Percentiles rank a stretch among this genome's conserved stretches.
phyloP scores from a whole-genome alignment of 2,113 vertebrate species.

The Hoplias malabaricus region DNA sequence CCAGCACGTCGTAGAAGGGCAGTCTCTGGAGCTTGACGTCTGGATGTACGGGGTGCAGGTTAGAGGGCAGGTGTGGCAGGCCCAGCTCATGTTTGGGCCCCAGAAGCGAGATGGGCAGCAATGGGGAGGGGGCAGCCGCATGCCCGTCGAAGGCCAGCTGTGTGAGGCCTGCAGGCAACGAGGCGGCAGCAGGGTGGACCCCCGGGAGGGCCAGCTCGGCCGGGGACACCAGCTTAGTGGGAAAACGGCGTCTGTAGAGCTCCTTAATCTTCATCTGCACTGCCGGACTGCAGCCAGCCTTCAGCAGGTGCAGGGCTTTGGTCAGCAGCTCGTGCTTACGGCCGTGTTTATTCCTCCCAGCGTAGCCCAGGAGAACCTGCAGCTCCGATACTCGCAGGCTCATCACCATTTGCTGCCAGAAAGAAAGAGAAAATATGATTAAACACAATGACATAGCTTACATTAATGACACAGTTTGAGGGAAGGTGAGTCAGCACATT shows the following conservation, averaged over 20 bases:
- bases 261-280: conserved; percentile 99
- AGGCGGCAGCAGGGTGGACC: conserved; percentile 81
- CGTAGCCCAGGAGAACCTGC: conserved; percentile 97
- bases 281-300: conserved; percentile 95
- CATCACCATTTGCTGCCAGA: conserved; percentile 98
- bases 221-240: conserved; percentile 93
- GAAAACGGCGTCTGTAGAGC: conserved; percentile 94
- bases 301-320: conserved; percentile 94
- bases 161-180: conserved; percentile 86
- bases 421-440: neutral
- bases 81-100: conserved; percentile 97
- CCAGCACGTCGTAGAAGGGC: conserved; percentile 96
- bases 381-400: conserved; percentile 99
- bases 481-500: too few relatives aligned
- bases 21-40: conserved; percentile 97
- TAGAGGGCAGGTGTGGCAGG: conserved; percentile 87
- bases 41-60: conserved; percentile 94
- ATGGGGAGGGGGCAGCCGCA: conserved; percentile 84
- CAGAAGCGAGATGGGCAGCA: conserved; percentile 92
- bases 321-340: conserved; percentile 98
- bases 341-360: conserved; percentile 97
- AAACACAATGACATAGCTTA: neutral
- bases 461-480: neutral
- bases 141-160: conserved; percentile 90
- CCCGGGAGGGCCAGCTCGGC: conserved; percentile 86